phyloP scores from a whole-genome alignment of 2,888 invertebrate genomes.

The Acrocyrtus sp. region DNA sequence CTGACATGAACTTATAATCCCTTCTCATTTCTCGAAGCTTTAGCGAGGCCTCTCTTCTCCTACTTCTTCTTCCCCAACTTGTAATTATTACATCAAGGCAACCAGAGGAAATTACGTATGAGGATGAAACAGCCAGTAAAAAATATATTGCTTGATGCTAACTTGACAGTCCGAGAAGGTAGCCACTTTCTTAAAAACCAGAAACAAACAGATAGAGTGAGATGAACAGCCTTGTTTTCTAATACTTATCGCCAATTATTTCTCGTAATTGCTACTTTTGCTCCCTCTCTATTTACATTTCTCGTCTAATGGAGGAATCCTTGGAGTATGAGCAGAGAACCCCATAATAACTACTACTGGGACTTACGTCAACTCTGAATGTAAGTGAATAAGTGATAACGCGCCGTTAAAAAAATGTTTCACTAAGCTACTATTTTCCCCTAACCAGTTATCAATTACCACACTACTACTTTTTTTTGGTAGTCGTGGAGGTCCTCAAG shows the following conservation, averaged over 20 bases:
- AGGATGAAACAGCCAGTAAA: conserved; percentile 2
- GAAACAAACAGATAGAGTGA: conserved; percentile 33
- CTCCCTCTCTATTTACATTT: conserved; percentile 47
- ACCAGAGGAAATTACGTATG: neutral
- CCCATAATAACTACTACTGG: neutral
- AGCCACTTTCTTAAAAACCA: conserved; percentile 7
- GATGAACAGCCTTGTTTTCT: conserved; percentile 45
- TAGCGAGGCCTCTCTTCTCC: no score
- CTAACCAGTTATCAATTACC: conserved; percentile 54
- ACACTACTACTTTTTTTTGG: conserved; percentile 38
- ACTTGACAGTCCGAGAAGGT: conserved; percentile 40
- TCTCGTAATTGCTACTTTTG: conserved; percentile 45
- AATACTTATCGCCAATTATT: conserved; percentile 52
- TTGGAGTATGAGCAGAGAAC: neutral
- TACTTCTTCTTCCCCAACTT: conserved; percentile 22
- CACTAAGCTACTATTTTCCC: conserved; percentile 45
- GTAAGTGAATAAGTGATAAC: conserved; percentile 56
- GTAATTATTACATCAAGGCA: conserved; percentile 44
- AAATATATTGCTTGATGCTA: conserved; percentile 22
- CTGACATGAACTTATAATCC: conserved; percentile 12
- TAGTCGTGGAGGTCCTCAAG: conserved; percentile 46
- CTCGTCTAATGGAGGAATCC: conserved; percentile 37
- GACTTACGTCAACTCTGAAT: no score
- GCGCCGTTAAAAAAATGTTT: conserved; percentile 47
- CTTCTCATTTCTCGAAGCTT: conserved; percentile 13